phyloP scores from a whole-genome alignment of 2,113 vertebrate species.

The Diadophis punctatus region DNA sequence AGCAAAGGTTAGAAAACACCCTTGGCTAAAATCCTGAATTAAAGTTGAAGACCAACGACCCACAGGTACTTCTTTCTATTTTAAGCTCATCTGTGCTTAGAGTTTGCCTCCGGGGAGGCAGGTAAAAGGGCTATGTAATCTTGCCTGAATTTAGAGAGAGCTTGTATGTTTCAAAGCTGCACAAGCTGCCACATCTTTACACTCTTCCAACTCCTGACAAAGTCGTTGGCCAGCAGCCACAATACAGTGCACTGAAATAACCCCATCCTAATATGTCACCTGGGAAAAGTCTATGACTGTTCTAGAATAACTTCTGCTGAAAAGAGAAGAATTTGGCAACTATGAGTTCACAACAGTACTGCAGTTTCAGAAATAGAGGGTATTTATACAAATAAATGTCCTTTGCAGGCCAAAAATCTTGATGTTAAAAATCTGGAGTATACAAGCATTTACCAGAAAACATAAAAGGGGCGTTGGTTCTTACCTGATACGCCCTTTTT shows the following conservation, averaged over 20 bases:
- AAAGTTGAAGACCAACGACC: not conserved
- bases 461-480: not conserved
- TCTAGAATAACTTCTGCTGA: not conserved
- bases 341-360: not conserved
- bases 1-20: not conserved
- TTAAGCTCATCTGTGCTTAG: not conserved
- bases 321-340: not conserved
- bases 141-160: not conserved
- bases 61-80: not conserved
- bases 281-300: not conserved
- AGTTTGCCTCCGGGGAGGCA: not conserved
- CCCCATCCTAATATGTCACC: not conserved
- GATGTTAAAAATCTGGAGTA: not conserved
- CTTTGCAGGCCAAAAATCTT: not conserved
- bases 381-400: not conserved
- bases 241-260: conserved; percentile 4
- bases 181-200: not conserved
- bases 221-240: not conserved
- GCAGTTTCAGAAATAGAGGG: not conserved
- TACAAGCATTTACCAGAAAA: conserved; percentile 43
- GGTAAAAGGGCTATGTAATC: not conserved
- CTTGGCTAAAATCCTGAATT: not conserved
- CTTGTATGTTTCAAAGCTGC: not conserved
- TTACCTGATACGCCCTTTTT: too few species aligned
- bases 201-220: not conserved